Conservation (phyloP, 2,888 invertebrate species). For the Mythimna vitellina region DNA sequence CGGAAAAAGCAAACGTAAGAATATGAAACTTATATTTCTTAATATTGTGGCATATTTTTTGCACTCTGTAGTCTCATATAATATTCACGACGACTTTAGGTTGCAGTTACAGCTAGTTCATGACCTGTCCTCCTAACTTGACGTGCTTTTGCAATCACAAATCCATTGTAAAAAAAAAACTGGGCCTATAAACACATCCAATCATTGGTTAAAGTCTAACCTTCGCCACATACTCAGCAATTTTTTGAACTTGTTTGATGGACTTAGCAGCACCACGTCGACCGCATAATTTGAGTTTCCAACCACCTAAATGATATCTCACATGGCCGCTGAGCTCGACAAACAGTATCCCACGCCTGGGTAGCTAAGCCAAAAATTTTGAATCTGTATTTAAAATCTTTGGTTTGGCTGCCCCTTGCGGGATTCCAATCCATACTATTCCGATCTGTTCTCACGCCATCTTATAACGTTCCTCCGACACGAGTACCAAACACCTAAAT, state of each 20-base stretch:
- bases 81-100: not conserved
- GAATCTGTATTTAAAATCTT: not conserved
- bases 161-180: too few species aligned
- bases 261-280: too few species aligned
- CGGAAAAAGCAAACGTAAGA: conserved; percentile 63
- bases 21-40: conserved; percentile 1
- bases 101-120: not conserved
- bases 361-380: too few species aligned
- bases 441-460: not conserved
- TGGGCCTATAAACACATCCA: not conserved
- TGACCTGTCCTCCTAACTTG: too few species aligned
- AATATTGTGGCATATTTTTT: not conserved
- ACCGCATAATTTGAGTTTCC: not conserved
- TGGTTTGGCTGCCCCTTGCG: not conserved
- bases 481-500: not conserved
- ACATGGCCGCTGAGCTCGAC: not conserved
- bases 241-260: not conserved
- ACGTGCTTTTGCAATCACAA: too few species aligned
- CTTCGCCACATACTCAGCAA: not conserved
- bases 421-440: not conserved
- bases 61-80: not conserved
- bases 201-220: not conserved
- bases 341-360: not conserved
- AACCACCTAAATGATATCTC: too few species aligned
- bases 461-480: not conserved